These are phyloP conservation scores for Calypte anna DNA, from an alignment of 2,113 vertebrate genomes.

Conservation along the genomic window DNA sequence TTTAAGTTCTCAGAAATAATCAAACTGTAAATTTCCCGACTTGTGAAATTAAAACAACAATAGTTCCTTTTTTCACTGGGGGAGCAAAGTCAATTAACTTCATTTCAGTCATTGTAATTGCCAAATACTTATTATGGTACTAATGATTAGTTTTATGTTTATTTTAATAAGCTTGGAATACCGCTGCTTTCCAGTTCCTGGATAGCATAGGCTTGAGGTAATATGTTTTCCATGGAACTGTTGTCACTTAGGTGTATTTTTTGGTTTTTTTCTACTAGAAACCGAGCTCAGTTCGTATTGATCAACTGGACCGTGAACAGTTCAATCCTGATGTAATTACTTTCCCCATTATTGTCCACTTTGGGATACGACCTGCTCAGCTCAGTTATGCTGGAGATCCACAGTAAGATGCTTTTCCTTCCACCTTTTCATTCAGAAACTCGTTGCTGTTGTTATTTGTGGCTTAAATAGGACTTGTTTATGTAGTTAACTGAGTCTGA, in stretches of 20 bases:
- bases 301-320: conserved; percentile 97
- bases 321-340: conserved; percentile 99
- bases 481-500: neutral
- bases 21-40: neutral
- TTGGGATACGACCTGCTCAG: conserved; percentile 96
- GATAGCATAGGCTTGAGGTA: neutral
- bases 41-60: neutral
- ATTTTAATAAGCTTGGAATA: neutral
- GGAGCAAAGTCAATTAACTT: neutral
- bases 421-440: conserved; percentile 31
- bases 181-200: neutral
- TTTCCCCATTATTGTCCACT: conserved; percentile 98
- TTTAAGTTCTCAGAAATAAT: neutral
- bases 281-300: conserved; percentile 98
- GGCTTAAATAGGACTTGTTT: neutral
- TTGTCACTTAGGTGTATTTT: conserved; percentile 21
- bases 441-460: neutral
- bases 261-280: conserved; percentile 81
- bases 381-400: conserved; percentile 99
- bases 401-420: conserved; percentile 87
- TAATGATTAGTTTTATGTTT: neutral
- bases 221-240: neutral
- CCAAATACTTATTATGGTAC: neutral
- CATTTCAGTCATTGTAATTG: neutral
- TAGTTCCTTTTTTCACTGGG: neutral